These are phyloP conservation scores for Lepidotrigona ventralis DNA, from an alignment of 1,140 invertebrate species.

Conservation along the genomic window DNA sequence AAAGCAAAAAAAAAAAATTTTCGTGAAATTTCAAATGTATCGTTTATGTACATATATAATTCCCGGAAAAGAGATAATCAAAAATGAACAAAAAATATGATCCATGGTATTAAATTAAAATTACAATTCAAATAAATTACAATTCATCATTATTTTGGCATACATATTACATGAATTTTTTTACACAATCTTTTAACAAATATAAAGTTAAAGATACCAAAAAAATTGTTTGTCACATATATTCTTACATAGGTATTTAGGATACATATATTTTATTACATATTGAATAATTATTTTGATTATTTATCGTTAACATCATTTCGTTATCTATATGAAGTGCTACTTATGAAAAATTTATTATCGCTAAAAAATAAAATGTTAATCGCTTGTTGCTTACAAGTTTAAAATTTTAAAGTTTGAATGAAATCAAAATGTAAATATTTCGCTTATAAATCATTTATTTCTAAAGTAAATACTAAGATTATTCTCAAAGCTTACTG, in stretches of 20 bases:
- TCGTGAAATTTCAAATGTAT: not conserved
- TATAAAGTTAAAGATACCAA: not conserved
- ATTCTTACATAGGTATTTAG: no score
- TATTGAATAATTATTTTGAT: not conserved
- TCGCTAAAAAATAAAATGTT: not conserved
- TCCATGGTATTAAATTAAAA: no score
- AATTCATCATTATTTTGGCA: not conserved
- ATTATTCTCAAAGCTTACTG: not conserved
- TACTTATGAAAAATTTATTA: not conserved
- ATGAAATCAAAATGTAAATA: not conserved
- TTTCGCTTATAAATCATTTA: not conserved
- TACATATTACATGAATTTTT: not conserved
- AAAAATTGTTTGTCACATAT: not conserved
- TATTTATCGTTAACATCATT: not conserved
- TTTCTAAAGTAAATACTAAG: not conserved
- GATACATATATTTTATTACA: not conserved
- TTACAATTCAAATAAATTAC: not conserved
- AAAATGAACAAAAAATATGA: no score
- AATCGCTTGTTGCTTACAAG: not conserved
- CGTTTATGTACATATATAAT: no score
- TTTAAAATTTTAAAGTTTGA: not conserved
- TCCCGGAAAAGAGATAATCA: not conserved
- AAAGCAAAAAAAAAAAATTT: not conserved
- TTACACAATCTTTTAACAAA: not conserved
- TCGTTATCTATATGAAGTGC: not conserved